phyloP scores from a whole-genome alignment of 2,888 invertebrate genomes.

The Drosophila meridionalis region DNA sequence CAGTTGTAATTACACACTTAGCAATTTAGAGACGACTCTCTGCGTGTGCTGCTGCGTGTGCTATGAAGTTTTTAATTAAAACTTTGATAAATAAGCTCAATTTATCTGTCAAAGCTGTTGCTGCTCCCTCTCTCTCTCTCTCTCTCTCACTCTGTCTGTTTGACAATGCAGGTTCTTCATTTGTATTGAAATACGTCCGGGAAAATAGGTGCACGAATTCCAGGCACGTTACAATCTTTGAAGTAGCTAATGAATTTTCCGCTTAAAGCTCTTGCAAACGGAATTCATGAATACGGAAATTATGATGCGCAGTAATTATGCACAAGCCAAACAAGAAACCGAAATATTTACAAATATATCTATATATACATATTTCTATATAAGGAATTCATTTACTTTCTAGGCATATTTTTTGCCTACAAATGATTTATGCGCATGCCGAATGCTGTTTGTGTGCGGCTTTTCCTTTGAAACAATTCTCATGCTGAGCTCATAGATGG shows the following conservation, averaged over 20 bases:
- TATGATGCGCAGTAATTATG: conserved; percentile 17
- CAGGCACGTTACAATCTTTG: conserved; percentile 23
- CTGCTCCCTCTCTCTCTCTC: not conserved
- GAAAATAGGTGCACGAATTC: conserved; percentile 24
- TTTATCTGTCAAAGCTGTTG: conserved; percentile 56
- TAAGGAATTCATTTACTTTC: not conserved
- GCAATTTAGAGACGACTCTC: conserved; percentile 54
- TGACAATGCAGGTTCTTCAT: conserved; percentile 61
- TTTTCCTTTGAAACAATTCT: not conserved
- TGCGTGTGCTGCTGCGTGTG: conserved; percentile 5
- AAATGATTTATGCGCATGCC: conserved; percentile 7
- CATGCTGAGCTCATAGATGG: not conserved
- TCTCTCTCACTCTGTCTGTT: conserved; percentile 20
- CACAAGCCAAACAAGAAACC: not conserved
- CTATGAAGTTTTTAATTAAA: conserved; percentile 75
- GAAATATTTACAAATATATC: not conserved
- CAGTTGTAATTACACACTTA: conserved; percentile 76
- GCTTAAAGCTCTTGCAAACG: conserved; percentile 9
- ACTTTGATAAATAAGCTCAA: conserved; percentile 79
- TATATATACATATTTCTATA: not conserved
- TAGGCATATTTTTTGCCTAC: not conserved
- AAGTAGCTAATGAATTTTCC: conserved; percentile 33
- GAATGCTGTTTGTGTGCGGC: conserved; percentile 1
- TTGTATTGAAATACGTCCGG: conserved; percentile 61
- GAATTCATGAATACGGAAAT: conserved; percentile 16